Evolutionary conservation across 30 jellyfish, hydroid and myxozoan species (phyloP), one percentile per base, ranked within the genome.

Genomic region (Aurelia sp.): DNA sequence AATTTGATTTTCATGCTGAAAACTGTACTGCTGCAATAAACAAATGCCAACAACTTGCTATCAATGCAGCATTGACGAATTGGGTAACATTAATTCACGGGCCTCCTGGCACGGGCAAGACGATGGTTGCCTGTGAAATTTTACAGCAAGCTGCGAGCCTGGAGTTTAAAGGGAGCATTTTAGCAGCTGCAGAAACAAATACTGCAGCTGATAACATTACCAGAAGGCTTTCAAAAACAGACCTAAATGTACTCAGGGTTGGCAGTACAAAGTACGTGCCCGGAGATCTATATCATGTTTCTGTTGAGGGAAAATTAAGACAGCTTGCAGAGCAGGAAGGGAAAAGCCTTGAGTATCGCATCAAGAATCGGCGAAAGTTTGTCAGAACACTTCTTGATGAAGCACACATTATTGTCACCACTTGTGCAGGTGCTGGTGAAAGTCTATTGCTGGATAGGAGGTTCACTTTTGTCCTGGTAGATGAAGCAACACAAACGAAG

Each of bases 41-140:
- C 58, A 8, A 33, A 13, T 31, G 80, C 76, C 87, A 76, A 10
- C 20, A n/a, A 13, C 24, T 31, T 4, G 78, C 78, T 47, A 48
- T 76, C 18, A 50, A 57, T 5, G 87, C 64, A 13, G 87, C 87
- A 5, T 18, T 76, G 48, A 76, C 22, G 40, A 76, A 48, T 24
- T 31, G 31, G 16, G 15, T 76, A 20, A 76, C 80, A 18, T 40
- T 76, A 11, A 76, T 76, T 47, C 87, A 76, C 27, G 87, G 87
- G 6, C 87, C 82, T 15, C 87, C 87, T 35, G 87, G 87, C 27
- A 76, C 87, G 17, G 87, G 87, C 6, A 76, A 76, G 58, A 76
- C 87, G 11, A 76, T 40, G 44, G 87, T 76, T 19, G 87, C 87
- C 16, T 76, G 87, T 24, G 63, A 35, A 52, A 76, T 76, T 48